Evolutionary conservation across 2,797 vertebrate genomes (phyloP), one percentile per base, ranked within the genome.

Genomic region (Cichlasoma orientale): DNA sequence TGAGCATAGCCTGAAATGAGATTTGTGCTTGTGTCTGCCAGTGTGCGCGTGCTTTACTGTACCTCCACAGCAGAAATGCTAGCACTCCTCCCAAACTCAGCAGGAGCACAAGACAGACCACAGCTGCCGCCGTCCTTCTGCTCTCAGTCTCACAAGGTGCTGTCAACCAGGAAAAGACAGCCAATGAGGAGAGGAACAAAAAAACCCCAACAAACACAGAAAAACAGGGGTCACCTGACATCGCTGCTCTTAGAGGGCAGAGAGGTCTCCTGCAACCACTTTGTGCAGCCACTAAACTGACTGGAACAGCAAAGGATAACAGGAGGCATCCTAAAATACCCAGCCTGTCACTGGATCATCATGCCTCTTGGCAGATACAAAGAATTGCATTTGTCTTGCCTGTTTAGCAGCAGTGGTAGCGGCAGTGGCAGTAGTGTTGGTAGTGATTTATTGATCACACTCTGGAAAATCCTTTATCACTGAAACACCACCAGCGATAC

Each of bases 61-160:
- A 96, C 96, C 96, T 93, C 88, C 95, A 95, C 55, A 95, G 80
- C 68, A 95, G 85, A 86, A 93, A 91, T 1, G 83, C 89, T 82
- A 96, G 66, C 52, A 54, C 84, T 74, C 88, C 93, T 56, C 82
- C 93, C 8, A 89, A 31, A 79, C 88, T 79, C 66, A 95, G 87
- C 57, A 95, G 84, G 38, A 95, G 33, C 71, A 93, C 12, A 19
- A 94, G 79, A 79, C 92, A 94, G 57, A 90, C 82, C 0, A 93
- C 74, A 2, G 80, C 92, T 21, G 68, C 91, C 11, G 84, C 80
- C 5, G 82, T 87, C 61, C 90, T 85, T 61, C 75, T 82, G 82
- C 79, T 85, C 27, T 81, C 77, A 0, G 75, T 73, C 66, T 90
- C 86, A 82, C 96, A 96, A 7, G 92, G 89, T 21, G 77, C 96